These are phyloP conservation scores for Athalia circularis DNA, from an alignment of 2,888 invertebrate species.

Conservation along the genomic window DNA sequence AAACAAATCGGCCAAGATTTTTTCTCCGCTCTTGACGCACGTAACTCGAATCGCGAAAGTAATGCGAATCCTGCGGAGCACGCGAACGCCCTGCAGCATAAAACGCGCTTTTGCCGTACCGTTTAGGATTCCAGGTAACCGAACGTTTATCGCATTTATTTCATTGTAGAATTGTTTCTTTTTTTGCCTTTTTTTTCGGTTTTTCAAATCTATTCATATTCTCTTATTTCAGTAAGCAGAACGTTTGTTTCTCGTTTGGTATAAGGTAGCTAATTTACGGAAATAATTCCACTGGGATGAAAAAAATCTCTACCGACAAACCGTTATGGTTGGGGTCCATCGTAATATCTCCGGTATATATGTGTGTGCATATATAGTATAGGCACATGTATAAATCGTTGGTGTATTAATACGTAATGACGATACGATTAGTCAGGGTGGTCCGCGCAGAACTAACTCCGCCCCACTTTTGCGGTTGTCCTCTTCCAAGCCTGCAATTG, in stretches of 20 bases:
- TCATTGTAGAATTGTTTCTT: neutral
- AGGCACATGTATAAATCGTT: neutral
- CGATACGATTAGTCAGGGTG: slow-evolving; percentile 71
- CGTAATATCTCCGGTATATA: no score
- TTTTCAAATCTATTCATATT: neutral
- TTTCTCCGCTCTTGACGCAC: slow-evolving; percentile 4
- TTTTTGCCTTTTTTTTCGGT: neutral
- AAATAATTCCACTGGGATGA: no score
- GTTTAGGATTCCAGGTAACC: neutral
- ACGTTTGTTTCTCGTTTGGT: no score
- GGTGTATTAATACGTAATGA: slow-evolving; percentile 70
- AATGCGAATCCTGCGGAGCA: slow-evolving; percentile 11
- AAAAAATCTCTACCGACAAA: no score
- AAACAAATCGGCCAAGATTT: slow-evolving; percentile 34
- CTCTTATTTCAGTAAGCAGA: no score
- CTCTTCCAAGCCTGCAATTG: slow-evolving; percentile 69
- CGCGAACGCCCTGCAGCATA: neutral
- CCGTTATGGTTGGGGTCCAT: no score
- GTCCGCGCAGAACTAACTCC: slow-evolving; percentile 50
- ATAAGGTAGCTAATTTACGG: no score
- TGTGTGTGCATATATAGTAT: no score
- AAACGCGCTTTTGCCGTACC: neutral
- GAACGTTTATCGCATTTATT: slow-evolving; percentile 15
- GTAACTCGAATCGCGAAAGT: slow-evolving; percentile 32
- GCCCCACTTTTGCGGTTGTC: slow-evolving; percentile 42